phyloP scores from a whole-genome alignment of 2,888 invertebrate species.

The Mimumesa dahlbomi region DNA sequence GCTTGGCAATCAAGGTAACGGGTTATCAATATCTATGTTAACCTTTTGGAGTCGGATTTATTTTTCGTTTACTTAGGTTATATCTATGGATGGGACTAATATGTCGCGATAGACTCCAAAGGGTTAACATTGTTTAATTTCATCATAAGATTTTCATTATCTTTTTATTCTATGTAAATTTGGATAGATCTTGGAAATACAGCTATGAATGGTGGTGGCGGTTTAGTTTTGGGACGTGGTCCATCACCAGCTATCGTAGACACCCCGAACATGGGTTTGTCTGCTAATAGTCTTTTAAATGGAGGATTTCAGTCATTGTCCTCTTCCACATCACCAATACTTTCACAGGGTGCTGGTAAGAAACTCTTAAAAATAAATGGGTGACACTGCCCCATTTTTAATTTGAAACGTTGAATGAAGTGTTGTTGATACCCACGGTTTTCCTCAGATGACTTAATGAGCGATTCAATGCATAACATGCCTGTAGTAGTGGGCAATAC shows the following conservation, averaged over 20 bases:
- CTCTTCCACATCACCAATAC: constrained; percentile 84
- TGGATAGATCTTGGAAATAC: constrained; percentile 81
- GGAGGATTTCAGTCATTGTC: constrained; percentile 82
- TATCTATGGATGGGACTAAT: too few species aligned
- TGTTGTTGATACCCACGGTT: too few species aligned
- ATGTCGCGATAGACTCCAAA: too few species aligned
- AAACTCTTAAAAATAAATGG: too few species aligned
- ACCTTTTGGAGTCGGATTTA: too few species aligned
- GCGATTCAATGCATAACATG: constrained; percentile 77
- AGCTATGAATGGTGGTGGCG: constrained; percentile 80
- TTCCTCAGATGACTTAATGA: constrained; percentile 77
- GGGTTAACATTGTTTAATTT: not conserved
- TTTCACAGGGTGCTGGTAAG: constrained; percentile 79
- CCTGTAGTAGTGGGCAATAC: constrained; percentile 73
- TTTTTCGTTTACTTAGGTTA: too few species aligned
- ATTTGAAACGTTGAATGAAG: too few species aligned
- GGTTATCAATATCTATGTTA: not conserved
- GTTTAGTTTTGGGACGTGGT: constrained; percentile 82
- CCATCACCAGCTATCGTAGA: constrained; percentile 84
- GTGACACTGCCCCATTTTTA: too few species aligned
- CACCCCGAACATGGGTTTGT: constrained; percentile 74
- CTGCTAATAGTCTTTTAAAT: constrained; percentile 80
- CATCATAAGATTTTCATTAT: constrained; percentile 44
- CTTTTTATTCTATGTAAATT: too few species aligned
- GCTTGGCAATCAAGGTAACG: constrained; percentile 81